Conservation (phyloP, 2,888 invertebrate genomes). For the Leptinotarsa juncta region DNA sequence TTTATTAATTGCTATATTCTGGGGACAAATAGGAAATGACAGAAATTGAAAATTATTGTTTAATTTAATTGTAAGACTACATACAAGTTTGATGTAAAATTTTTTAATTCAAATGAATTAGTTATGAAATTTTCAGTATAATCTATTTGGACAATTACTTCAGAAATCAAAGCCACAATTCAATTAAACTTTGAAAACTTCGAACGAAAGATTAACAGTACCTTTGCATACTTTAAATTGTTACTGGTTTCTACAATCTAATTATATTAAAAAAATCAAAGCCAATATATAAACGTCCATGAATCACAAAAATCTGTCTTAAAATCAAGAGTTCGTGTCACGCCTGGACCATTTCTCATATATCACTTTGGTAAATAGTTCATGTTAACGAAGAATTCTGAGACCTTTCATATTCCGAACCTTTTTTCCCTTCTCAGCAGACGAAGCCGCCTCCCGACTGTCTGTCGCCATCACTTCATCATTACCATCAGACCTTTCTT, state of each 20-base stretch:
- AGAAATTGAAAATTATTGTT: too few species aligned
- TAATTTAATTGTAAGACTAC: background rate
- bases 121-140: background rate
- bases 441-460: slow-evolving; percentile 73
- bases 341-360: slow-evolving; percentile 29
- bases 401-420: slow-evolving; percentile 54
- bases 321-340: slow-evolving; percentile 19
- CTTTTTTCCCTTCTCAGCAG: slow-evolving; percentile 67
- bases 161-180: background rate
- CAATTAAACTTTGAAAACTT: background rate
- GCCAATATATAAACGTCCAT: slow-evolving; percentile 10
- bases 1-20: background rate
- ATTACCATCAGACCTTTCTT: slow-evolving; percentile 75
- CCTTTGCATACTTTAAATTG: background rate
- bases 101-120: background rate
- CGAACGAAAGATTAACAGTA: too few species aligned
- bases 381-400: slow-evolving; percentile 47
- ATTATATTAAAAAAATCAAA: slow-evolving; percentile 4
- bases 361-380: slow-evolving; percentile 39
- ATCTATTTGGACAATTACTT: background rate
- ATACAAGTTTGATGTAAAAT: slow-evolving; percentile 4
- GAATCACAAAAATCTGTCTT: slow-evolving; percentile 1
- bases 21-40: too few species aligned
- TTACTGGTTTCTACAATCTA: background rate
- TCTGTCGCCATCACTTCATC: slow-evolving; percentile 88